phyloP scores from a whole-genome alignment of 2,888 invertebrate species.

The Osedax frankpressi region DNA sequence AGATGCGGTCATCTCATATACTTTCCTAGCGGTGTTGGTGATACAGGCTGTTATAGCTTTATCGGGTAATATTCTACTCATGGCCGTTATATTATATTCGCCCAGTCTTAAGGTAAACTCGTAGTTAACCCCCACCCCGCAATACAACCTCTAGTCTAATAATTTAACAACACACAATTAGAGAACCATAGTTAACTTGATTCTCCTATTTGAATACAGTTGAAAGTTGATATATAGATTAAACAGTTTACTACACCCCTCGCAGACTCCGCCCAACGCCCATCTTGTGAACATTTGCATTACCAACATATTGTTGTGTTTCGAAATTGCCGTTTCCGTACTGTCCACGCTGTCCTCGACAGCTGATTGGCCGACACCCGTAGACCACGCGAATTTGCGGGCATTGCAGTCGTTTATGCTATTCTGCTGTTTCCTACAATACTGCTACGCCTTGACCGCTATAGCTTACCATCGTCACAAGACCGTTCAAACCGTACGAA shows the following conservation, averaged over 20 bases:
- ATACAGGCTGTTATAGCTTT: not conserved
- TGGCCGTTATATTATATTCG: conserved; percentile 34
- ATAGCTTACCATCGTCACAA: conserved; percentile 33
- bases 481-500: conserved; percentile 23
- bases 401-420: conserved; percentile 35
- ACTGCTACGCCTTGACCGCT: conserved; percentile 36
- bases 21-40: not conserved
- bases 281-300: conserved; percentile 39
- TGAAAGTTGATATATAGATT: no score
- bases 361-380: conserved; percentile 18
- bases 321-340: no score
- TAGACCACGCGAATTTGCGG: conserved; percentile 21
- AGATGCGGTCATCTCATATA: no score
- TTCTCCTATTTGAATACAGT: no score
- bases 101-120: conserved; percentile 30
- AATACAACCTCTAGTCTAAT: no score
- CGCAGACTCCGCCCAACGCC: conserved; percentile 37
- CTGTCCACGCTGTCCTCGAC: conserved; percentile 32
- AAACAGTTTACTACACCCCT: no score
- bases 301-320: conserved; percentile 34
- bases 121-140: no score
- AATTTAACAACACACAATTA: no score
- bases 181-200: no score
- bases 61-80: conserved; percentile 28
- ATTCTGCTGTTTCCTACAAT: conserved; percentile 34